Percentiles rank a stretch among this genome's conserved stretches.
Evolutionary conservation across 2,113 vertebrate genomes (phyloP).

Genomic region (Tetrao urogallus): DNA sequence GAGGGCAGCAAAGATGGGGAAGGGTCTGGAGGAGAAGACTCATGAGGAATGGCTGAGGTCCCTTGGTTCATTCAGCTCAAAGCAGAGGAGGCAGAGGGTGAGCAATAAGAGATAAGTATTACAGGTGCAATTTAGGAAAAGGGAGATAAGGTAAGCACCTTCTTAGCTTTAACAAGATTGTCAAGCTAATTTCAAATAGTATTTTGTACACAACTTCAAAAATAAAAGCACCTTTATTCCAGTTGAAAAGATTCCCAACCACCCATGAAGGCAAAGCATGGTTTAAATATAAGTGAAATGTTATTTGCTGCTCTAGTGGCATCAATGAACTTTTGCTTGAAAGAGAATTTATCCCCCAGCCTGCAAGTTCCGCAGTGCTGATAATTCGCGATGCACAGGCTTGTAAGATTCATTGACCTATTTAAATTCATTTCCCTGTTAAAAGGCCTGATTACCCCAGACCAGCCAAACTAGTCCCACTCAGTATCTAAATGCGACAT

Average conservation of each 20-base stretch:
- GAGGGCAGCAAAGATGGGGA: too few species aligned
- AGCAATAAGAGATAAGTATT: background rate
- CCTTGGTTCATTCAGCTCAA: too few species aligned
- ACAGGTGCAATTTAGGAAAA: constrained; percentile 8
- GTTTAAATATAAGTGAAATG: background rate
- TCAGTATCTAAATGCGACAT: constrained; percentile 24
- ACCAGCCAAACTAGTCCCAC: constrained; percentile 51
- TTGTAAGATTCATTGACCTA: constrained; percentile 65
- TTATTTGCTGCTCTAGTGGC: background rate
- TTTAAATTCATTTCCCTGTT: constrained; percentile 62
- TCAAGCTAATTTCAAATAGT: constrained; percentile 14
- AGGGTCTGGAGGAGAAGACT: too few species aligned
- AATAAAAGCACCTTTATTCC: background rate
- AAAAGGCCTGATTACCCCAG: constrained; percentile 45
- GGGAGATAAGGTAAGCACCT: background rate
- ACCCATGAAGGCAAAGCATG: background rate
- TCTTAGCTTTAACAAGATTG: constrained; percentile 21
- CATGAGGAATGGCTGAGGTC: too few species aligned
- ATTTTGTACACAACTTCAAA: background rate
- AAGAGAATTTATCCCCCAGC: background rate
- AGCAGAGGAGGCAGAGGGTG: too few species aligned
- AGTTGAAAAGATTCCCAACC: background rate
- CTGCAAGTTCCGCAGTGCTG: constrained; percentile 22
- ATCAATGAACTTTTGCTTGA: constrained; percentile 17
- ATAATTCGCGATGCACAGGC: constrained; percentile 40